Base-by-base conservation (phyloP, 2,113 vertebrate genomes). In the Lota lota region DNA sequence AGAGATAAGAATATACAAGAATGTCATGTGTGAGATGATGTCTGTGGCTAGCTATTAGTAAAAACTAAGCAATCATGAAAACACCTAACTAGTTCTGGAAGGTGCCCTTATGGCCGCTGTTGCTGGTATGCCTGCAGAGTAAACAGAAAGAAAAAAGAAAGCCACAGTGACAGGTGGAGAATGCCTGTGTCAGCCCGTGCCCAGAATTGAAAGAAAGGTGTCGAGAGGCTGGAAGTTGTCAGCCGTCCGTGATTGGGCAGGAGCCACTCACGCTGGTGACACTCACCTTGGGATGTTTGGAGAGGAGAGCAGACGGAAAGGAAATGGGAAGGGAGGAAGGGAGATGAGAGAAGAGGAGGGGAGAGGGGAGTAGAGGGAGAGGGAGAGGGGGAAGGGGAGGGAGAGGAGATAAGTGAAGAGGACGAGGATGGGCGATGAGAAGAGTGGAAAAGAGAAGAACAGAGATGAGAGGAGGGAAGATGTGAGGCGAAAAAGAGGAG, bases 31-130 rank as follows among this genome's bases (percentile, higher is more conserved):
- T 2, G 4, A 33, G 28, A 33, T 33, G 7, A 33, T 2, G 28
- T 2, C 28, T 33, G 28, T 33, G 2, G 28, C 7, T 86, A 86
- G 28, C 7, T 86, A 86, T 81, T 72, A 80, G 75, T 75, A 83
- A 80, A 84, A 81, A 84, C 76, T 73, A 47, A 47, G 8, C 10
- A 47, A 47, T 47, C 10, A 47, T 47, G 40, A 47, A 47, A 47
- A 47, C 40, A 47, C 12, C 28, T 33, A 6, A 33, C 28, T 33
- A 33, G 40, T 47, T 12, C 40, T 12, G 2, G 40, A 47, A 8
- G 40, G 8, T 2, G 7, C 2, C 40, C 40, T 47, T 1, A 47
- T 47, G 40, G 40, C 40, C 40, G 40, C 40, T 47, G 8, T 47
- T 47, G 40, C 40, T 14, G 40, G 7, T 14, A 14, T 47, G 10